These are phyloP conservation scores for Cynopterus sphinx DNA, from an alignment of 2,797 vertebrate genomes.

Conservation along the genomic window DNA sequence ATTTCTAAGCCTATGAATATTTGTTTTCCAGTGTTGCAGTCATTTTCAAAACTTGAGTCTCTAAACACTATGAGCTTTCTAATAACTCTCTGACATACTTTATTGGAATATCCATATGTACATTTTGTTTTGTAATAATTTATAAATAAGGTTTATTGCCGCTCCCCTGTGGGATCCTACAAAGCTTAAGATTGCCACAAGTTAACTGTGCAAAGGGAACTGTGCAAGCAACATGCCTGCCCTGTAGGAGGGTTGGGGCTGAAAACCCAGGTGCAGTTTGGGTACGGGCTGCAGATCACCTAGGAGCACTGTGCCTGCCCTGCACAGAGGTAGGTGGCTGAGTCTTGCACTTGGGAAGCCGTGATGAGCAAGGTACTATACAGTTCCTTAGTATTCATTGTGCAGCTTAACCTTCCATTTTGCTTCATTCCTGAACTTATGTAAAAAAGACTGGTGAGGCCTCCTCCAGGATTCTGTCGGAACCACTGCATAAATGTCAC, in stretches of 20 bases:
- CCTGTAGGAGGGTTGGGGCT: neutral
- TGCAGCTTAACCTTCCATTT: neutral
- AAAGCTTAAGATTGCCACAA: neutral
- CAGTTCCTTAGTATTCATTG: neutral
- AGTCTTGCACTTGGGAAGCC: neutral
- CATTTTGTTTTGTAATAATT: neutral
- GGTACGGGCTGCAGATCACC: neutral
- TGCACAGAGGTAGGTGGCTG: constrained; percentile 44
- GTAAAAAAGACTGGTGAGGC: neutral
- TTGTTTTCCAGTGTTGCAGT: neutral
- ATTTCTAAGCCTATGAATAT: no score
- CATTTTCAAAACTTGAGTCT: neutral
- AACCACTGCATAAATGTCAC: neutral
- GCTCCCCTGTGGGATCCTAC: neutral
- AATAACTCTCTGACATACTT: neutral
- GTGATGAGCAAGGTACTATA: constrained; percentile 27
- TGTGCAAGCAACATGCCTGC: neutral
- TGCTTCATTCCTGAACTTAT: neutral
- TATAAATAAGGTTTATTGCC: neutral
- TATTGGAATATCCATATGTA: neutral
- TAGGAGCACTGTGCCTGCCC: constrained; percentile 32
- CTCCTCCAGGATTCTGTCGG: neutral
- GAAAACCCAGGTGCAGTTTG: constrained; percentile 24
- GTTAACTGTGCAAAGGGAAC: no score
- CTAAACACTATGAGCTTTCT: neutral